Evolutionary conservation across 2,113 vertebrate genomes (phyloP), one percentile per base, ranked within the genome.

Genomic region (Prinia subflava): DNA sequence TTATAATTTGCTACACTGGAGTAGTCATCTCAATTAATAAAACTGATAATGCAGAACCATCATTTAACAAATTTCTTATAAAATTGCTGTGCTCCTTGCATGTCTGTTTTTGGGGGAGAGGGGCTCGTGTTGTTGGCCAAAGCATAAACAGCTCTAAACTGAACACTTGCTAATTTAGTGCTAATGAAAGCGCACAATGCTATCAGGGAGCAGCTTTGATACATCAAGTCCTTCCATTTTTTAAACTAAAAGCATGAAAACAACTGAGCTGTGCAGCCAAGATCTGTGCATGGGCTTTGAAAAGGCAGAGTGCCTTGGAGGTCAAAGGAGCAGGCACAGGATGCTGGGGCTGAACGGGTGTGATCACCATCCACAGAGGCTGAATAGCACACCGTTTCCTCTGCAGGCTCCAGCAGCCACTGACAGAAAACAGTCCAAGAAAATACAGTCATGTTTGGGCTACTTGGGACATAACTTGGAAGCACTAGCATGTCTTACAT

Each of bases 21-120:
- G 28, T 52, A 85, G n/a, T 47, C 42, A 42, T 74, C 46, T 90
- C 68, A 77, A 49, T 91, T 94, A 84, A 89, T 90, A 83, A 82
- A 92, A 84, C 11, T 0, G 7, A 24, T 47, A 74, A 9, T 33
- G 23, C n/a, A 89, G 64, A 94, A 59, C 28, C 2, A 0, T 56
- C 27, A 74, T 83, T 81, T 71, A 75, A 89, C 12, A 83, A 83
- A 56, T 63, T 67, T 30, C 21, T 77, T 52, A 24, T n/a, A 74
- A 89, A 42, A 3, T 22, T 71, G 41, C 60, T 41, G 21, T 59
- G 18, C 22, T 70, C 33, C 65, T 81, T 87, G 46, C 9, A 39
- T 17, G 3, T 37, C n/a, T 33, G 3, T 19, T 16, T 80, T 19
- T 57, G 7, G 18, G 28, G n/a, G 10, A 84, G 16, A 52, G 56